Base-by-base conservation (phyloP, 1,140 invertebrate species). In the Helicoverpa zea region DNA sequence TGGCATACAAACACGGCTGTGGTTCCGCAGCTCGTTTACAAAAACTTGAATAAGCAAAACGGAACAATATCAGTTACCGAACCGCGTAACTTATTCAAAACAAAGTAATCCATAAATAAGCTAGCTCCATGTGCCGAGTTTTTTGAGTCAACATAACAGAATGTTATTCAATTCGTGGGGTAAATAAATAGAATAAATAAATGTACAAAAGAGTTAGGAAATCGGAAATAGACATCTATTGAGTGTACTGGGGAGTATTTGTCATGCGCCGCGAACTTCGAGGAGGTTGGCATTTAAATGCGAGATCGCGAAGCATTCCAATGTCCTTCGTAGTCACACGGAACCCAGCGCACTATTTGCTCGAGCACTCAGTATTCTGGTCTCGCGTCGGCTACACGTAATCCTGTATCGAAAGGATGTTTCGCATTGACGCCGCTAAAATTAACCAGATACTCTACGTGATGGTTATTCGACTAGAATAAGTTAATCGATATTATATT, bases 241-340 rank as follows among this genome's bases (percentile, higher is more conserved):
- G 77, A 80, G 16, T 79, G 66, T 80, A 73, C 51, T 75, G 23
- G 47, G 72, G 80, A 68, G 66, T 82, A 73, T 84, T 86, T 86
- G 81, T 80, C 70, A 86, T 84, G 78, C 82, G 29, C 35, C 56
- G 23, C 75, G 66, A 79, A 80, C 61, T 43, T 14, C 78, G 68
- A 79, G 79, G 78, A 79, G 35, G 63, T 16, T 72, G 63, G 64
- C 83, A 86, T 84, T 86, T 84, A 82, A 86, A 86, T 84, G 82
- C 81, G 59, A 66, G 56, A 81, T 81, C 79, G 82, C 63, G 63
- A 79, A n/a, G 82, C 79, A 86, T 86, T 81, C 81, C 82, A 81
- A 82, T 82, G 83, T 84, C 81, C 81, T 82, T 81, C 82, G 81
- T 78, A 16, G n/a, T 18, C 14, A 43, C n/a, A n/a, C 73, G 47